Conservation (phyloP, 1,140 invertebrate species). For the Rhyacophila brunnea region DNA sequence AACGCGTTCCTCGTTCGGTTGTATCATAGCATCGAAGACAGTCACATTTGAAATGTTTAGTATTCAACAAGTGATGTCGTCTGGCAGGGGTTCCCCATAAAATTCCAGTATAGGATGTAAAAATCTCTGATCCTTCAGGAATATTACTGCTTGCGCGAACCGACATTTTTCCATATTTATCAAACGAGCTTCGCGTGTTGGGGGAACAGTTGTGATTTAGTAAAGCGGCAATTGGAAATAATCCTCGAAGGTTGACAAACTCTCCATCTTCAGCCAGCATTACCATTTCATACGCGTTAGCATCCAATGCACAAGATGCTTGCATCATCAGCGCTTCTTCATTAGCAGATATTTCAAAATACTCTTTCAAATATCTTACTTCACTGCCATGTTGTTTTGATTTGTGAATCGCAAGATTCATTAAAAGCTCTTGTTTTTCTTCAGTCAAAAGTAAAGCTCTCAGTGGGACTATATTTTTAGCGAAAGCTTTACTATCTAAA, state of each 20-base stretch:
- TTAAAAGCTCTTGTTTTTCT: slow-evolving; percentile 55
- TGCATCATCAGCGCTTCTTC: slow-evolving; percentile 63
- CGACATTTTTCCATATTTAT: slow-evolving; percentile 58
- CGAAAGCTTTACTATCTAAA: slow-evolving; percentile 51
- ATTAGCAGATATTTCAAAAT: slow-evolving; percentile 54
- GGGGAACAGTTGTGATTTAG: slow-evolving; percentile 75
- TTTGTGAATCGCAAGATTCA: slow-evolving; percentile 57
- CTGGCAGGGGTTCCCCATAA: slow-evolving; percentile 71
- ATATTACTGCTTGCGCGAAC: slow-evolving; percentile 65
- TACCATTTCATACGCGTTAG: slow-evolving; percentile 72
- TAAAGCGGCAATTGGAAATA: slow-evolving; percentile 71
- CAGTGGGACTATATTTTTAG: slow-evolving; percentile 59
- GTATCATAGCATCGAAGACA: slow-evolving; percentile 72
- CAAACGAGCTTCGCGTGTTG: slow-evolving; percentile 69
- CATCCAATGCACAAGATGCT: slow-evolving; percentile 65
- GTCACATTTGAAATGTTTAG: slow-evolving; percentile 73
- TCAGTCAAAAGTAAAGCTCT: slow-evolving; percentile 57
- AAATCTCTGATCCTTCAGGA: slow-evolving; percentile 64
- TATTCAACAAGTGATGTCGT: slow-evolving; percentile 62
- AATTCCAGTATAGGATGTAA: slow-evolving; percentile 69
- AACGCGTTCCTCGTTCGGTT: slow-evolving; percentile 56
- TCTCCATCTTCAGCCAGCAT: slow-evolving; percentile 48
- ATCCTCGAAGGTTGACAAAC: slow-evolving; percentile 60
- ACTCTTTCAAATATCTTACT: slow-evolving; percentile 59
- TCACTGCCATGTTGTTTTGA: slow-evolving; percentile 56